Evolutionary conservation across 1,140 invertebrate genomes (phyloP).

Genomic region (Diprion similis): DNA sequence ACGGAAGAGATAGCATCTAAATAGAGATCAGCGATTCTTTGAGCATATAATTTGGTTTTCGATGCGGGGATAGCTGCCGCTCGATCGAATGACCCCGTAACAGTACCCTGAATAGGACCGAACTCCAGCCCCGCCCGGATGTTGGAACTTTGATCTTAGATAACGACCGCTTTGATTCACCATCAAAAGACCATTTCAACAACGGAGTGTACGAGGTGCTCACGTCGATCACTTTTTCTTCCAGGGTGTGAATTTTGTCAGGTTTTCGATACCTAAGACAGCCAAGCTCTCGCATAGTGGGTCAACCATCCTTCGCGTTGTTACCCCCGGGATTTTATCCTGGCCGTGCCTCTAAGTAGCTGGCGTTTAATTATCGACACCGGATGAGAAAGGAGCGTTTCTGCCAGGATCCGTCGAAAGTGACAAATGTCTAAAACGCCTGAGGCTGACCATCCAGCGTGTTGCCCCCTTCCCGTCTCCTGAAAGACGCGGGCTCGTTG

Average conservation of each 20-base stretch:
- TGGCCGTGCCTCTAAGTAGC: no score
- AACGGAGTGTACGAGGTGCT: no score
- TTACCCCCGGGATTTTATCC: no score
- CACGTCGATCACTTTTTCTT: no score
- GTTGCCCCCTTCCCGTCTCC: background rate
- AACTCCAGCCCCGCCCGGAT: background rate
- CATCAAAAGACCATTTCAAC: background rate
- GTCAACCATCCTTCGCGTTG: no score
- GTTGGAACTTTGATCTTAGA: conserved; percentile 5
- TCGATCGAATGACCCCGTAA: conserved; percentile 35
- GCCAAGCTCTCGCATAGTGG: no score
- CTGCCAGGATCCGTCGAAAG: background rate
- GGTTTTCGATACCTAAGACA: no score
- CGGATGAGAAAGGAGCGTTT: background rate
- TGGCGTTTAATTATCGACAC: no score
- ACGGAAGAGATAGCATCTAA: conserved; percentile 47
- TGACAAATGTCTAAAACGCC: conserved; percentile 5
- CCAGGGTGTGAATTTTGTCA: no score
- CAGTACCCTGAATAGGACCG: background rate
- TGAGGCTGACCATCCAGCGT: background rate
- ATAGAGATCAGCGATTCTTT: conserved; percentile 59
- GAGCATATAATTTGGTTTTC: conserved; percentile 61
- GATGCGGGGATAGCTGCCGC: conserved; percentile 59
- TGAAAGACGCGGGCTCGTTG: conserved; percentile 21
- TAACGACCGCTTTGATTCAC: background rate